These are phyloP conservation scores for Drosophila emarginata DNA, from an alignment of 2,888 invertebrate genomes.

Conservation along the genomic window DNA sequence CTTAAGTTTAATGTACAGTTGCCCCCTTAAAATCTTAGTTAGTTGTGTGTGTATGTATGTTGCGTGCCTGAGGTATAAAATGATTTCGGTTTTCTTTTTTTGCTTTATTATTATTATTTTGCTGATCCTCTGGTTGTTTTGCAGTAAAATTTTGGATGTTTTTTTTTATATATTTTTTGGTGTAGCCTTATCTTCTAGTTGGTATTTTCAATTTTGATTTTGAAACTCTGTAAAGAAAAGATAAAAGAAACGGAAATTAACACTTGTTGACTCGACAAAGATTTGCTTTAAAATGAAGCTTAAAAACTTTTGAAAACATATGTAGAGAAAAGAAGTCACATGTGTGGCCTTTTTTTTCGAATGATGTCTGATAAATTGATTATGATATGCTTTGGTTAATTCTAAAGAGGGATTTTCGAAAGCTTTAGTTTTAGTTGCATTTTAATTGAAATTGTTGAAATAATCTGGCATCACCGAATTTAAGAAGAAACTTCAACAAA, in stretches of 20 bases:
- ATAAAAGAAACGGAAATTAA: conserved; percentile 21
- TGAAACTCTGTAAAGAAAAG: conserved; percentile 80
- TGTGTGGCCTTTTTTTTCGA: conserved; percentile 19
- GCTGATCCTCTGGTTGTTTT: conserved; percentile 59
- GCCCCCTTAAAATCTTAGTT: conserved; percentile 71
- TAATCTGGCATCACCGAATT: neutral
- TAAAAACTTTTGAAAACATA: conserved; percentile 8
- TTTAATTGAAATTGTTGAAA: neutral
- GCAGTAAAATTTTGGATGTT: conserved; percentile 47
- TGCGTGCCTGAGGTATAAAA: conserved; percentile 81
- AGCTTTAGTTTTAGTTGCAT: neutral
- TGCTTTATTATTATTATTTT: conserved; percentile 28
- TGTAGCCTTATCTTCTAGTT: conserved; percentile 76
- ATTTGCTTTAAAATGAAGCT: conserved; percentile 45
- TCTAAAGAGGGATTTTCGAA: conserved; percentile 36
- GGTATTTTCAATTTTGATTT: conserved; percentile 81
- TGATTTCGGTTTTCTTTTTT: conserved; percentile 78
- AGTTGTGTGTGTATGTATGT: conserved; percentile 30
- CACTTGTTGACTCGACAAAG: conserved; percentile 31
- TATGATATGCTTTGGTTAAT: conserved; percentile 55
- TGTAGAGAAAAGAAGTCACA: conserved; percentile 15
- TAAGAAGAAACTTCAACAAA: neutral
- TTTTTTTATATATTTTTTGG: conserved; percentile 76
- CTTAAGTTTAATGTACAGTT: conserved; percentile 82
- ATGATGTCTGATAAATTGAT: conserved; percentile 56